Evolutionary conservation across 2,797 vertebrate species (phyloP).

Genomic region (Premnoplex brunnescens): DNA sequence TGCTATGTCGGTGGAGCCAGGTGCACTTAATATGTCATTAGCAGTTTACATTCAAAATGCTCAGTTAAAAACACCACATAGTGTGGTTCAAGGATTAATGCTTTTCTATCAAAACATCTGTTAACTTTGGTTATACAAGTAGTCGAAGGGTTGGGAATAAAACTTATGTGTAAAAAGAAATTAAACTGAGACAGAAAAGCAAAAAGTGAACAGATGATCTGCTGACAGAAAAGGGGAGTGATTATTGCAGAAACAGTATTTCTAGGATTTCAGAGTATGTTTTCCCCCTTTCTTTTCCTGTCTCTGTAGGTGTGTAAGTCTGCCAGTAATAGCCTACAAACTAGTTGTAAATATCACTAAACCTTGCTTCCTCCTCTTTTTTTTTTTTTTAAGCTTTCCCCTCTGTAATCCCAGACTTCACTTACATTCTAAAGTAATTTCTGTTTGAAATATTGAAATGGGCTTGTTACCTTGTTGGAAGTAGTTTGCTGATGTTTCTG

Average conservation of each 20-base stretch:
- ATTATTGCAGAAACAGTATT: not conserved
- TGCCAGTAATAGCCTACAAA: not conserved
- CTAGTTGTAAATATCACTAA: not conserved
- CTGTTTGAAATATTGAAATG: not conserved
- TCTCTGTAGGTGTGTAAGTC: not conserved
- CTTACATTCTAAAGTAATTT: not conserved
- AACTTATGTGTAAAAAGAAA: not conserved
- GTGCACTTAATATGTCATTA: not conserved
- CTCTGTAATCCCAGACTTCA: not conserved
- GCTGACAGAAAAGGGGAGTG: not conserved
- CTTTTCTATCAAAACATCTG: not conserved
- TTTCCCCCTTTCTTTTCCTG: not conserved
- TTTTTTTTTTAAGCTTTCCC: not conserved
- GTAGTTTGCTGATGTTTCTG: not conserved
- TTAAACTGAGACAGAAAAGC: not conserved
- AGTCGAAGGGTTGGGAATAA: not conserved
- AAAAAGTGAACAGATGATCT: not conserved
- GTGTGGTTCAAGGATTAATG: not conserved
- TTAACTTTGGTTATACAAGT: not conserved
- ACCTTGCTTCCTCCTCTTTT: not conserved
- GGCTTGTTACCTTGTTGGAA: not conserved
- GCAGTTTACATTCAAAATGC: not conserved
- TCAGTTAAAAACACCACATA: not conserved
- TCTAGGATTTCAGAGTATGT: not conserved
- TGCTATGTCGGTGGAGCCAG: not conserved